Base-by-base conservation (phyloP, 2,888 invertebrate genomes). In the Empis livida region DNA sequence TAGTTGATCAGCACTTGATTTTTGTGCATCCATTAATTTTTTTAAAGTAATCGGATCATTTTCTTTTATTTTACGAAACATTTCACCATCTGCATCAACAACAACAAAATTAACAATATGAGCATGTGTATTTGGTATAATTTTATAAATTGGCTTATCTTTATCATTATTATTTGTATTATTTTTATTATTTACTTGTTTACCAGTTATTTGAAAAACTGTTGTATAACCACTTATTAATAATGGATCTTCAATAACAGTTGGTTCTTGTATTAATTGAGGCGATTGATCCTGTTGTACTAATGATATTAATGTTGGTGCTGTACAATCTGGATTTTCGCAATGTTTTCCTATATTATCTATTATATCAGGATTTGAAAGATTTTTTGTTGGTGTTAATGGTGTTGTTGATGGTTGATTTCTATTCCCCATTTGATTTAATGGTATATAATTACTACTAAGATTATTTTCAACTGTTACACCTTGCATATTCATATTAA, bases 41-140 rank as follows among this genome's bases (percentile, higher is more conserved):
- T 61, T 59, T 58, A 66, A 61, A 0, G 65, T 59, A 4, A 59
- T 60, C 16, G 63, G 60, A 47, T 66, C 64, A 37, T 59, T 61
- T 4, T 58, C 60, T 11, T 59, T 61, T 8, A 64, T 63, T 49
- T 64, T 66, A 17, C 59, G 59, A 52, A 64, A 50, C 5, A 65
- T 61, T 5, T 64, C 60, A 4, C 62, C 60, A 23, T 58, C 62
- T 10, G 62, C 59, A 42, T 67, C 65, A 2, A 67, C 57, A 3
- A 67, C 59, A 20, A 67, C 63, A 46, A 65, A 67, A 44, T 64
- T 66, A 2, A 66, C 60, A n/a, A 67, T 59, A 20, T 67, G 66
- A 0, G 64, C 65, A 51, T 67, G 66, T 2, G 67, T 64, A 44
- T 64, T 67, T 1, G 65, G 67, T n/a, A 65, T 61, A 15, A 67